Evolutionary conservation across 2,113 vertebrate genomes (phyloP).

Genomic region (Balaeniceps rex): DNA sequence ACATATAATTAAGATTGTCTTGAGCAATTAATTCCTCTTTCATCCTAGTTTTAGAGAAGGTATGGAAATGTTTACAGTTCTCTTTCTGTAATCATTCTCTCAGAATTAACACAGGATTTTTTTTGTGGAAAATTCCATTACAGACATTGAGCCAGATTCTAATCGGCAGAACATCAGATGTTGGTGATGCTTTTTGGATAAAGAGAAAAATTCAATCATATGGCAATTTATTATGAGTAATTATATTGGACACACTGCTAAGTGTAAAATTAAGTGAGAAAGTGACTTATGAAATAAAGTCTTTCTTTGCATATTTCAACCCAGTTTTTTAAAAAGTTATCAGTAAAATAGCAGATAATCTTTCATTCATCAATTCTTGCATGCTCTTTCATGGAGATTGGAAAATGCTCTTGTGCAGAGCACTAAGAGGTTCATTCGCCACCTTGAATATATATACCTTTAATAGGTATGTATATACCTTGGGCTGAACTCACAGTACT

Average conservation of each 20-base stretch:
- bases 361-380: background rate
- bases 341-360: background rate
- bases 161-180: background rate
- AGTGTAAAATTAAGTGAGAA: constrained; percentile 23
- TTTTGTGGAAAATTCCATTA: constrained; percentile 7
- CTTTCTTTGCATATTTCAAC: background rate
- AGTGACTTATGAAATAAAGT: background rate
- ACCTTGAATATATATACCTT: background rate
- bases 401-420: background rate
- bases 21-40: background rate
- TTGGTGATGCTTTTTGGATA: constrained; percentile 1
- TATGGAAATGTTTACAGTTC: background rate
- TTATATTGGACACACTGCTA: background rate
- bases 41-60: background rate
- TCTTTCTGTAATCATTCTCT: background rate
- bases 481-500: background rate
- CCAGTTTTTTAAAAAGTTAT: background rate
- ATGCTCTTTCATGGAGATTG: background rate
- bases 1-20: background rate
- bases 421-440: background rate
- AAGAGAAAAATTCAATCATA: constrained; percentile 37
- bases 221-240: constrained; percentile 23
- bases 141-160: background rate
- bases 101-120: background rate
- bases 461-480: background rate